These are phyloP conservation scores for Fragum sueziense DNA, from an alignment of 2,888 invertebrate genomes.

Conservation along the genomic window DNA sequence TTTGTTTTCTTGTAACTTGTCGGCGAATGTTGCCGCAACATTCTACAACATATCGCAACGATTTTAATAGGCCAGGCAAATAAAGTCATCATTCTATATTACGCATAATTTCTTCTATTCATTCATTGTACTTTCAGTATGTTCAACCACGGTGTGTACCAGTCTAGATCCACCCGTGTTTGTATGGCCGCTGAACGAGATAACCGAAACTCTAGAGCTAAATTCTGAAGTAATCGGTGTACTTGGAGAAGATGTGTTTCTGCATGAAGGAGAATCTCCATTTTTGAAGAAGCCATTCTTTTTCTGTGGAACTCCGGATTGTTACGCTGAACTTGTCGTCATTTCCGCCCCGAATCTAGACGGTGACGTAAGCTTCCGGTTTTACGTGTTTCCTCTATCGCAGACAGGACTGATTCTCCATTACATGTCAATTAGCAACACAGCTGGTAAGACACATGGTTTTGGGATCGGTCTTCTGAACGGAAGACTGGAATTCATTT, in stretches of 20 bases:
- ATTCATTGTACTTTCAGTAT: background rate
- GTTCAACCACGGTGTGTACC: background rate
- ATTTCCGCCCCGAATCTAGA: background rate
- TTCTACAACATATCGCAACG: background rate
- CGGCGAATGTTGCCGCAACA: background rate
- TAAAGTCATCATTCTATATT: background rate
- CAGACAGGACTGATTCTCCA: background rate
- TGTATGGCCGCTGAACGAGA: background rate
- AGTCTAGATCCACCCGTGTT: background rate
- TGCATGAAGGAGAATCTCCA: background rate
- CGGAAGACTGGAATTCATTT: background rate
- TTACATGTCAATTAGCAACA: background rate
- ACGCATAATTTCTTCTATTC: background rate
- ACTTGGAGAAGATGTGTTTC: background rate
- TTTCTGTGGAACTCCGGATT: constrained; percentile 7
- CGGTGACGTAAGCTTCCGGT: background rate
- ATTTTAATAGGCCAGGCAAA: background rate
- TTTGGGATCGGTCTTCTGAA: background rate
- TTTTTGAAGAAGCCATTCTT: background rate
- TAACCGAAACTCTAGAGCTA: background rate
- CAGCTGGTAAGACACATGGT: background rate
- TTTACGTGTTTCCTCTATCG: background rate
- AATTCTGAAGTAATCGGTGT: background rate
- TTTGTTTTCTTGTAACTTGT: background rate
- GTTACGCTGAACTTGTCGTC: background rate